Conservation (phyloP, 2,113 vertebrate species). For the Paradoxurus hermaphroditus region DNA sequence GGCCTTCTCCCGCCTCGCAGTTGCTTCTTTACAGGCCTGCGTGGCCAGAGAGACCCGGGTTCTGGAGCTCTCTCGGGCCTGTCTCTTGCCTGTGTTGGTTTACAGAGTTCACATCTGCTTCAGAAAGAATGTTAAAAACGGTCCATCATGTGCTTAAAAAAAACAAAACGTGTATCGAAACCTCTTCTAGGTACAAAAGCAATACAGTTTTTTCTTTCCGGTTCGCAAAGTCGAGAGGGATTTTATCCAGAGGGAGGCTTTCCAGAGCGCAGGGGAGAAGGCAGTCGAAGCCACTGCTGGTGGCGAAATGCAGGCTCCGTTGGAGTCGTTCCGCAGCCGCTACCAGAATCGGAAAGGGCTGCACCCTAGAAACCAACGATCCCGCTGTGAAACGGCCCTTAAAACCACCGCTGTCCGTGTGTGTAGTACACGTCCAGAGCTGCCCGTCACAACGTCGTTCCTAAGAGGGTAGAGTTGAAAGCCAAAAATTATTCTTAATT, state of each 20-base stretch:
- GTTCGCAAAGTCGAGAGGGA: not conserved
- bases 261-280: not conserved
- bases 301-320: too few relatives aligned
- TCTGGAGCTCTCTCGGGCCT: not conserved
- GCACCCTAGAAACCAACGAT: not conserved
- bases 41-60: not conserved
- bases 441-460: not conserved
- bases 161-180: not conserved
- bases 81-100: too few relatives aligned
- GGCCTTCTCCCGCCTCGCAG: not conserved
- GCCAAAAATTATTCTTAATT: not conserved
- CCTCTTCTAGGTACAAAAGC: not conserved
- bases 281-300: not conserved
- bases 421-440: not conserved
- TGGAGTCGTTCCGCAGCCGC: not conserved
- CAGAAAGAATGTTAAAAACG: not conserved
- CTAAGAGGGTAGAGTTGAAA: not conserved
- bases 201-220: not conserved
- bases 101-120: not conserved
- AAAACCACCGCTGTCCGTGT: rapidly evolving
- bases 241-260: not conserved
- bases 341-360: not conserved
- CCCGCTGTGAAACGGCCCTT: not conserved
- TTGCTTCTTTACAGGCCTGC: too few relatives aligned
- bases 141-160: not conserved